Evolutionary conservation across 2,797 vertebrate species (phyloP).

Genomic region (Dicrostonyx torquatus): DNA sequence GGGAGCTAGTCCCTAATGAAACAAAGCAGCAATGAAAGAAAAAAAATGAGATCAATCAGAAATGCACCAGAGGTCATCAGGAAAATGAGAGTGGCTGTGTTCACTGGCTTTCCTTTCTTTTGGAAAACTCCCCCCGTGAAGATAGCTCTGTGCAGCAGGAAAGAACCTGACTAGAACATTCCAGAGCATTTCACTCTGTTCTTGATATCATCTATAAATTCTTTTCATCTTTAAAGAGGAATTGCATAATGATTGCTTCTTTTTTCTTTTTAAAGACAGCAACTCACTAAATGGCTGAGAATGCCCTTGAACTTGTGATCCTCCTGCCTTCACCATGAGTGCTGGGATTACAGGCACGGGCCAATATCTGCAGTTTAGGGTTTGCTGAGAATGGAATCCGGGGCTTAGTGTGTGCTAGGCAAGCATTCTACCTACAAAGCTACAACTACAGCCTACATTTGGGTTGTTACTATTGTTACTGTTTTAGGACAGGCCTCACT

Average conservation of each 20-base stretch:
- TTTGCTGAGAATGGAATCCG: background rate
- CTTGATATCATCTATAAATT: background rate
- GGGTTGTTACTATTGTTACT: background rate
- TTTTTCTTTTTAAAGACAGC: background rate
- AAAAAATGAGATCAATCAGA: constrained; percentile 42
- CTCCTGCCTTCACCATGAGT: background rate
- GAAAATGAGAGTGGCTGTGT: background rate
- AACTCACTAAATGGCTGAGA: background rate
- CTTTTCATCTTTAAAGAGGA: background rate
- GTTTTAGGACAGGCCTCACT: background rate
- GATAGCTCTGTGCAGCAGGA: background rate
- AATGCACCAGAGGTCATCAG: background rate
- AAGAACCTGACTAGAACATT: background rate
- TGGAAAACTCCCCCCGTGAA: background rate
- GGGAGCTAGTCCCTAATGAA: background rate
- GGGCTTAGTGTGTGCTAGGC: too few species aligned
- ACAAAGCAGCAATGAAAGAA: constrained; percentile 41
- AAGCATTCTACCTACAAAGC: background rate
- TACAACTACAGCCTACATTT: background rate
- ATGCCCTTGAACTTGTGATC: background rate
- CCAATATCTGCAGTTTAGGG: background rate
- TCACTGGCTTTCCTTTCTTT: background rate
- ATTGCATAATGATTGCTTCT: background rate
- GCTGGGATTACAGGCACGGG: background rate
- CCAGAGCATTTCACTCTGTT: background rate